Evolutionary conservation across 1,140 invertebrate genomes (phyloP).

Genomic region (Rhizoglyphus robini): DNA sequence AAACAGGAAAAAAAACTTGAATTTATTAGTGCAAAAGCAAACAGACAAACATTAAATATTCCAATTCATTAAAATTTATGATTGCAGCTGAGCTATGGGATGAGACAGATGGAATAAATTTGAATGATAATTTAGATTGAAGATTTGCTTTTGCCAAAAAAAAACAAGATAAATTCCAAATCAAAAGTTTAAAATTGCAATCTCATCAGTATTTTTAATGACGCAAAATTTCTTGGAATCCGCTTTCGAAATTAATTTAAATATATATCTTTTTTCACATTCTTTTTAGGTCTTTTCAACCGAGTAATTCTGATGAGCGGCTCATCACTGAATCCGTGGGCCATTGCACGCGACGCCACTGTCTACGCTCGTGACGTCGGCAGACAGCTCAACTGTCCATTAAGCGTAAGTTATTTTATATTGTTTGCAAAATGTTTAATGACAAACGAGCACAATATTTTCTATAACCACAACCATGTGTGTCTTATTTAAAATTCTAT

Average conservation of each 20-base stretch:
- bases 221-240: conserved; percentile 16
- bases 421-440: neutral
- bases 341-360: conserved; percentile 68
- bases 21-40: too few species aligned
- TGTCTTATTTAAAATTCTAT: neutral
- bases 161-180: neutral
- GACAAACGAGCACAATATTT: too few species aligned
- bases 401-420: neutral
- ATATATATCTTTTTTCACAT: neutral
- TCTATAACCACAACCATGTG: neutral
- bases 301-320: conserved; percentile 87
- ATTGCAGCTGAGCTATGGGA: too few species aligned
- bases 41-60: too few species aligned
- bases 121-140: too few species aligned
- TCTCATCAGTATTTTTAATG: too few species aligned
- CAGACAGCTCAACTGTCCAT: conserved; percentile 63
- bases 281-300: conserved; percentile 66
- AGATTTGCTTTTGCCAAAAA: neutral
- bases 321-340: conserved; percentile 82
- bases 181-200: neutral
- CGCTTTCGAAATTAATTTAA: neutral
- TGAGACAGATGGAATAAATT: too few species aligned
- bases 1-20: too few species aligned
- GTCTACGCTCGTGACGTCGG: conserved; percentile 73
- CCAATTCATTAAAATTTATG: too few species aligned